Conservation (phyloP, 2,113 vertebrate genomes). For the Leiothrix lutea region DNA sequence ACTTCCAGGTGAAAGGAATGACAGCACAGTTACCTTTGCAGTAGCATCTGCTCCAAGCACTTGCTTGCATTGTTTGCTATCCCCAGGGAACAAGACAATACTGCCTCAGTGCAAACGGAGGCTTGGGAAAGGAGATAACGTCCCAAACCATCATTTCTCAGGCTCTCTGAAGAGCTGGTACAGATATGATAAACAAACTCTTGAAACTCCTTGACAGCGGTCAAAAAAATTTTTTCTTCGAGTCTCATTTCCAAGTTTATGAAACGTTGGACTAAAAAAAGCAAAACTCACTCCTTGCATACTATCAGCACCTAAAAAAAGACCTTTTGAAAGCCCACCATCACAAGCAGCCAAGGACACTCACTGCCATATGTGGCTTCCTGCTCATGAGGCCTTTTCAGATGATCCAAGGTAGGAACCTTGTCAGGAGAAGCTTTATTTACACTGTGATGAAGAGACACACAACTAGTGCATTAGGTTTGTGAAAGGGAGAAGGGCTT, state of each 20-base stretch:
- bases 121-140: background rate
- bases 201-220: background rate
- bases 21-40: background rate
- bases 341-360: background rate
- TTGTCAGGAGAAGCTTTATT: background rate
- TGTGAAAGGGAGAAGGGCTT: background rate
- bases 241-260: background rate
- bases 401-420: background rate
- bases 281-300: background rate
- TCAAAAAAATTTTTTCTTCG: background rate
- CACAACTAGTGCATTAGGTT: background rate
- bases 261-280: background rate
- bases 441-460: background rate
- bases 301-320: background rate
- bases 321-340: background rate
- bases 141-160: background rate
- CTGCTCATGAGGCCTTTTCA: background rate
- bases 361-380: background rate
- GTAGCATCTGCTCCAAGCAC: background rate
- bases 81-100: background rate
- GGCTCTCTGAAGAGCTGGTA: background rate
- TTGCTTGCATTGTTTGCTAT: background rate
- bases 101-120: background rate
- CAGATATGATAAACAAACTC: background rate
- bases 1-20: background rate